A percentile compares a stretch with the other conserved stretches of the same genome.
Evolutionary conservation across 2,888 invertebrate species (phyloP).

Genomic region (Noctua janthina): DNA sequence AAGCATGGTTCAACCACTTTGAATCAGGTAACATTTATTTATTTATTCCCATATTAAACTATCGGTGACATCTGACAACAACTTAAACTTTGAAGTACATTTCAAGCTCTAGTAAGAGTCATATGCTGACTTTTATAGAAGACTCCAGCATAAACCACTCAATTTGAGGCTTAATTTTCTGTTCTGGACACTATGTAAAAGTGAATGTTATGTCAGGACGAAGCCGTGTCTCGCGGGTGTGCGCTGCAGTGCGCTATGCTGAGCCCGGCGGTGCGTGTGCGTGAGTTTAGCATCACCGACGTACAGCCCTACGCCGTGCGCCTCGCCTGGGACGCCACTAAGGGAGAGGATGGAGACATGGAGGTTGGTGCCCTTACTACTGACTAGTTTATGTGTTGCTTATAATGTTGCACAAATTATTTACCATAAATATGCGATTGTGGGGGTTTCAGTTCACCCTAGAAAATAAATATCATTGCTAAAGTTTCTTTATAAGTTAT

Average conservation of each 20-base stretch:
- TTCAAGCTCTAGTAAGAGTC: not conserved
- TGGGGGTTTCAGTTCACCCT: not conserved
- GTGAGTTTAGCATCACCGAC: slow-evolving; percentile 98
- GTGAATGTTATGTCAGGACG: slow-evolving; percentile 91
- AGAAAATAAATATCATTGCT: not conserved
- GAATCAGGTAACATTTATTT: slow-evolving; percentile 92
- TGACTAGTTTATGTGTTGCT: not conserved
- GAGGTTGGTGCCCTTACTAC: slow-evolving; percentile 90
- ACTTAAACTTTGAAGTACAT: not conserved
- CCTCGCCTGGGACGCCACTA: slow-evolving; percentile 94
- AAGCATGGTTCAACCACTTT: slow-evolving; percentile 98
- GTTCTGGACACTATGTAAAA: slow-evolving; percentile 2
- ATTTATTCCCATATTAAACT: not conserved
- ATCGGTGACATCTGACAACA: not conserved
- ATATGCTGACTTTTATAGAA: not conserved
- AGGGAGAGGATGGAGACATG: slow-evolving; percentile 93
- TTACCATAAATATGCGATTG: not conserved
- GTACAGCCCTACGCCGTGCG: slow-evolving; percentile 97
- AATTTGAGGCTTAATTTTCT: not conserved
- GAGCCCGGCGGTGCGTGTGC: slow-evolving; percentile 98
- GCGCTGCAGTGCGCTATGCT: slow-evolving; percentile 99
- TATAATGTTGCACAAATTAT: not conserved
- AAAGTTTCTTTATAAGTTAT: not conserved
- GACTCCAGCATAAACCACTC: not conserved
- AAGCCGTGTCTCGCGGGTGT: slow-evolving; percentile 98